phyloP scores from a whole-genome alignment of 2,113 vertebrate genomes.

The Epinephelus moara region DNA sequence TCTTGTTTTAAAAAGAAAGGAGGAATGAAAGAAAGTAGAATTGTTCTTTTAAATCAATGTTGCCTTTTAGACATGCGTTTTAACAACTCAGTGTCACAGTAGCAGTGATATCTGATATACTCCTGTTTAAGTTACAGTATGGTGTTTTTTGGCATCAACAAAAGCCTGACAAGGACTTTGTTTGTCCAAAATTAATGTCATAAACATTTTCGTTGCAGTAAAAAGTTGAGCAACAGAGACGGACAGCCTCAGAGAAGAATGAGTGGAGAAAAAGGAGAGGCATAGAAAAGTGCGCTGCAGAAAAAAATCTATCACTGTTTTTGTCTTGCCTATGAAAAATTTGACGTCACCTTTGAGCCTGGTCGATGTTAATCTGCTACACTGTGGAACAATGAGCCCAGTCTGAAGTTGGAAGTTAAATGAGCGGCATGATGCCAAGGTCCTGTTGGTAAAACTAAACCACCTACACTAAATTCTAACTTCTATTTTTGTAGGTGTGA shows the following conservation, averaged over 20 bases:
- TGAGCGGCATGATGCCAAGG: not conserved
- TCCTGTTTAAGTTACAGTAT: not conserved
- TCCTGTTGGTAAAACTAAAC: not conserved
- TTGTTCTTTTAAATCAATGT: conserved; percentile 18
- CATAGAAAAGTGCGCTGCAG: too few relatives aligned
- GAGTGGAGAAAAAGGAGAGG: not conserved
- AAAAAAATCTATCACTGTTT: not conserved
- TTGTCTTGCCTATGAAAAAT: not conserved
- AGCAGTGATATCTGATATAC: not conserved
- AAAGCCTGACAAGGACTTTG: not conserved
- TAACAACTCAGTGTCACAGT: not conserved
- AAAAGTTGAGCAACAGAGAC: not conserved
- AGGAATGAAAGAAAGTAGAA: conserved; percentile 2
- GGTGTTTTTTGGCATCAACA: not conserved
- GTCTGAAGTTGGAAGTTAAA: not conserved
- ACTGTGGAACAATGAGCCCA: not conserved
- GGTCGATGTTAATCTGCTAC: not conserved
- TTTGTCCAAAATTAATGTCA: not conserved
- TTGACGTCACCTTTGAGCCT: not conserved
- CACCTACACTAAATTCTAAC: not conserved
- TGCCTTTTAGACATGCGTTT: not conserved
- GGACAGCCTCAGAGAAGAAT: not conserved
- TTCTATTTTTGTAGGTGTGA: not conserved
- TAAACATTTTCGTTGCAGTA: not conserved
- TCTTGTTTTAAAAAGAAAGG: conserved; percentile 15